These are phyloP conservation scores for Potorous gilbertii DNA, from an alignment of 2,797 vertebrate species.

Conservation along the genomic window DNA sequence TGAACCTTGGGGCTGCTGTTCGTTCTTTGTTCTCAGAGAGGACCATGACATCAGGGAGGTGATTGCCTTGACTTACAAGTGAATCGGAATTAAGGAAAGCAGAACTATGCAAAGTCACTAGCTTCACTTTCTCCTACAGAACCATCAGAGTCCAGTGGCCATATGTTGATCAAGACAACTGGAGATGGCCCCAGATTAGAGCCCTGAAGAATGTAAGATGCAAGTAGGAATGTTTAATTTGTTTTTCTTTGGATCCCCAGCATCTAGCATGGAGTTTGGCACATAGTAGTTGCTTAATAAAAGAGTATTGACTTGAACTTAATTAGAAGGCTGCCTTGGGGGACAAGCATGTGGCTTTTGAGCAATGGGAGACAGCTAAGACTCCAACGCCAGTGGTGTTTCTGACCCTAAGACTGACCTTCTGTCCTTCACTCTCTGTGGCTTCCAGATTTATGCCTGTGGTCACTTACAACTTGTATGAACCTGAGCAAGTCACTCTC, in stretches of 20 bases:
- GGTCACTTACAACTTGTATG: not conserved
- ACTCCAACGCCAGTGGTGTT: not conserved
- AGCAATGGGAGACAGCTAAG: not conserved
- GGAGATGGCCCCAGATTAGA: no score
- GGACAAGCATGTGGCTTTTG: not conserved
- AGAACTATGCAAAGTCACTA: no score
- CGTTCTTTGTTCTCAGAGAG: no score
- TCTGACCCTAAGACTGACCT: not conserved
- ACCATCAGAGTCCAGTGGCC: no score
- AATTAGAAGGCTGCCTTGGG: not conserved
- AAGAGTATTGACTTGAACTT: not conserved
- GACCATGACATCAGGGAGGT: no score
- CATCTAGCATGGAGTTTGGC: not conserved
- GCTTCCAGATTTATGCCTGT: not conserved
- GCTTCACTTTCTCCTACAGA: no score
- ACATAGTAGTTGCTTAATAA: not conserved
- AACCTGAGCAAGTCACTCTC: not conserved
- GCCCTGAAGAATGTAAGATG: not conserved
- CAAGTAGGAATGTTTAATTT: not conserved
- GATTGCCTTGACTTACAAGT: no score
- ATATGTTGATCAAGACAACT: no score
- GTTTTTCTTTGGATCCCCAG: not conserved
- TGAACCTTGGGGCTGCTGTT: not conserved
- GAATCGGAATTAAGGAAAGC: no score
- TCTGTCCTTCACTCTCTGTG: not conserved